A percentile compares a stretch with the other conserved stretches of the same genome.
These are phyloP conservation scores for Pachypanchax playfairii DNA, from an alignment of 2,113 vertebrate genomes.

Conservation along the genomic window DNA sequence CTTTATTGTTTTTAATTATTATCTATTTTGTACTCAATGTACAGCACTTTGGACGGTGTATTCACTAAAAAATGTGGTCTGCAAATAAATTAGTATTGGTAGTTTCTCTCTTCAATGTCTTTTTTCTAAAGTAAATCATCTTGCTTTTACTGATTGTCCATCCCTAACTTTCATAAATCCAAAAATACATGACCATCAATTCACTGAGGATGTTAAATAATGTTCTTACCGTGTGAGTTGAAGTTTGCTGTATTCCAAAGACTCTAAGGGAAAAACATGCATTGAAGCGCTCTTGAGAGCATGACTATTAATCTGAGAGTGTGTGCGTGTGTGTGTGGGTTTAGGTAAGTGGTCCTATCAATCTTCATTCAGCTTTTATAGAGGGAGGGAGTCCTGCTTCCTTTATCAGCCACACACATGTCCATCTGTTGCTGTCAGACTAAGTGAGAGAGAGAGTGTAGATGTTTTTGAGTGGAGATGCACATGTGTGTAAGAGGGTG, in stretches of 20 bases:
- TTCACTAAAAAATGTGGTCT: no score
- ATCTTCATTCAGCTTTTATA: slow-evolving; percentile 59
- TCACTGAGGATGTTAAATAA: slow-evolving; percentile 15
- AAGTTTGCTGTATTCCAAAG: slow-evolving; percentile 24
- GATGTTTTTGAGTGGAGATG: no score
- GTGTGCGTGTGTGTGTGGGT: slow-evolving; percentile 15
- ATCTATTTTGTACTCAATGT: no score
- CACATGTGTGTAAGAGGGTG: no score
- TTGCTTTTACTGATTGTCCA: neutral
- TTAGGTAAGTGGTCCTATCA: slow-evolving; percentile 57
- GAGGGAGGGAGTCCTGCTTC: slow-evolving; percentile 26
- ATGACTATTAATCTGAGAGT: slow-evolving; percentile 33
- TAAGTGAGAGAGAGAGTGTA: neutral
- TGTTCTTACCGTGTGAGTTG: slow-evolving; percentile 1
- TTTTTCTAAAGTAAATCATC: no score
- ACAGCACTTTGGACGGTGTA: no score
- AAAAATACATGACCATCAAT: slow-evolving; percentile 9
- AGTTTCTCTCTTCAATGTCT: no score
- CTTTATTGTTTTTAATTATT: no score
- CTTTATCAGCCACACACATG: slow-evolving; percentile 47
- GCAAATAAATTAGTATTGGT: no score
- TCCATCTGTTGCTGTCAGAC: slow-evolving; percentile 59
- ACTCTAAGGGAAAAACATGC: slow-evolving; percentile 22
- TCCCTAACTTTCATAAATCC: slow-evolving; percentile 1
- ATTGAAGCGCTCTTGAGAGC: slow-evolving; percentile 29